Evolutionary conservation across 2,797 vertebrate species (phyloP).

Genomic region (Oreonectes daqikongensis): DNA sequence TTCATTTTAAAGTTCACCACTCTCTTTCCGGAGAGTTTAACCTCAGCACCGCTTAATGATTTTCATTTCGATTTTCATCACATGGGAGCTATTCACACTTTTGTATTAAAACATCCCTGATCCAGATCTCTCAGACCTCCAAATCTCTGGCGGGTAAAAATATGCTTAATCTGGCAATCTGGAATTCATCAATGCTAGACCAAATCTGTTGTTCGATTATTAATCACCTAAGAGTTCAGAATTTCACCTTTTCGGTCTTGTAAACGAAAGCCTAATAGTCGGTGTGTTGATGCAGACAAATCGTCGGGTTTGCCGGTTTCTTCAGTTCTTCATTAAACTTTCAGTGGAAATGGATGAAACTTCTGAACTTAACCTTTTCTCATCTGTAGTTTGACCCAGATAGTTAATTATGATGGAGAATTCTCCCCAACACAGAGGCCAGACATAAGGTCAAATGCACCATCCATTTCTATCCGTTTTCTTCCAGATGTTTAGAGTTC

Average conservation of each 20-base stretch:
- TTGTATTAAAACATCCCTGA: conserved; percentile 22
- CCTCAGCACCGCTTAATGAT: background rate
- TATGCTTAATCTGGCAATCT: conserved; percentile 28
- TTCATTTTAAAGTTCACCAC: background rate
- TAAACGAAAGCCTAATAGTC: conserved; percentile 1
- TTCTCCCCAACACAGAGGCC: conserved; percentile 49
- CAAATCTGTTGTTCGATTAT: background rate
- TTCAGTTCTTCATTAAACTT: conserved; percentile 23
- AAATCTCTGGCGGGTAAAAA: conserved; percentile 28
- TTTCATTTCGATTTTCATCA: background rate
- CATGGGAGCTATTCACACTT: conserved; percentile 1
- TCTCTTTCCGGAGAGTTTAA: background rate
- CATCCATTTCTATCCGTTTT: conserved; percentile 38
- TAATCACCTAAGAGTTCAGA: conserved; percentile 2
- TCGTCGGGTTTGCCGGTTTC: background rate
- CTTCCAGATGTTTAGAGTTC: conserved; percentile 56
- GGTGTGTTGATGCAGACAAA: background rate
- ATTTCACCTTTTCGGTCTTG: conserved; percentile 1
- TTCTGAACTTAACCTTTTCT: conserved; percentile 50
- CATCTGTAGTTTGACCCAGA: conserved; percentile 57
- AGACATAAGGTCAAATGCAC: conserved; percentile 45
- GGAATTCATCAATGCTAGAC: conserved; percentile 21
- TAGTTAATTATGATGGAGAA: conserved; percentile 55
- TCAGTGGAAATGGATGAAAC: conserved; percentile 23
- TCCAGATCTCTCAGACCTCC: conserved; percentile 23